Evolutionary conservation across 2,113 vertebrate species (phyloP), one percentile per base, ranked within the genome.

Genomic region (Gymnocephalus cernua): DNA sequence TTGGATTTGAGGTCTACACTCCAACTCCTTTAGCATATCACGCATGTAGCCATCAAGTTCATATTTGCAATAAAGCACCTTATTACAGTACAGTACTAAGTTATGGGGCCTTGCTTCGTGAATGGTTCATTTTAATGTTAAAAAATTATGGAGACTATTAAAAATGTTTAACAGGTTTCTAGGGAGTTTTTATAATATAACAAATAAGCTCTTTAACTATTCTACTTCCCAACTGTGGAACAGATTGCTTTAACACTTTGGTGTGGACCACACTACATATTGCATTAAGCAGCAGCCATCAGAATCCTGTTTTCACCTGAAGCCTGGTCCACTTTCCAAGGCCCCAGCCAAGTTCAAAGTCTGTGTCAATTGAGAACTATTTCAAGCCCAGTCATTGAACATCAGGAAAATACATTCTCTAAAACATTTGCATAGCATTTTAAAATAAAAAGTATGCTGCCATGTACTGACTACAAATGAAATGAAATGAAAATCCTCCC

Each of bases 401-500:
- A 81, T 57, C 6, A 18, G 64, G 62, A 32, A 72, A 14, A 58
- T 2, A 56, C 77, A 48, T 67, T 56, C 21, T 62, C 29, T 51
- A 53, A 83, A 79, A 73, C 61, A 48, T 53, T 62, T 29, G 32
- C 27, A 18, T 45, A 47, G 66, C 16, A 44, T 66, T 77, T 74
- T 77, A 16, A 59, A 77, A 80, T 77, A 64, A 66, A 79, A 65
- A 47, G 14, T 35, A 9, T 10, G 15, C 66, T 27, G 50, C 70
- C 18, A 9, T 32, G 27, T 50, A 25, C 44, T 16, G 45, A 68
- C 65, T n/a, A 47, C 48, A 88, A 27, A 65, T 75, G 12, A 86
- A 77, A 63, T 61, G 38, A 76, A 76, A 61, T 77, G 38, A 70
- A 70, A 51, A 74, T 69, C 41, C n/a, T 65, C 23, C 11, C 57